Base-by-base conservation (phyloP, 2,888 invertebrate species). In the Argyresthia goedartella region DNA sequence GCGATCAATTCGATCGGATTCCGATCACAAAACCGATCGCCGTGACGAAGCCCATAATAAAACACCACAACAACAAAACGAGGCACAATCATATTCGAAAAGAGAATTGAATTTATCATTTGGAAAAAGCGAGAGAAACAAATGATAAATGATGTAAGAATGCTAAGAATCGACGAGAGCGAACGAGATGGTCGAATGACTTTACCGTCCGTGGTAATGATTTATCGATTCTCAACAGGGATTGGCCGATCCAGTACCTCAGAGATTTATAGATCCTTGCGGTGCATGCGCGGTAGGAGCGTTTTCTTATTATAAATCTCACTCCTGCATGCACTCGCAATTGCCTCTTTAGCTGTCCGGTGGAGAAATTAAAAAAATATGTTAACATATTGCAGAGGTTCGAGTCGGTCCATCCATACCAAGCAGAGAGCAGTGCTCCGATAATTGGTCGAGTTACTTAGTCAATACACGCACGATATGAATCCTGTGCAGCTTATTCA, bases 91-190 rank as follows among this genome's bases (percentile, higher is more conserved):
- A 85, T 84, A 84, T 76, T 79, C 81, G 63, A 76, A 82, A 82
- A 80, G 78, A 82, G 84, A 82, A 86, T 85, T 84, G 85, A 85
- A 86, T 84, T 84, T 85, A 86, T 86, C 81, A 84, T 78, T 81
- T 81, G 66, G 81, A 74, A 79, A 73, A 67, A 82, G 73, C 76
- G 85, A 82, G 82, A 84, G 76, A 75, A 72, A 70, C 70, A 73
- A 76, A 82, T 85, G 84, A 86, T 86, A 84, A 86, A 86, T 85
- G 82, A 84, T 80, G 73, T 63, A 59, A 63, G 60, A 63, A 61
- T 64, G 65, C 66, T 69, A 67, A 65, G 65, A 56, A 59, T 56
- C 58, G 58, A 55, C 63, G 70, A 60, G 85, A 69, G 79, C 62
- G 75, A 85, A 80, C 58, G 76, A 65, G 82, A 81, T 60, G 61